These are phyloP conservation scores for Camponotus floridanus DNA, from an alignment of 1,140 invertebrate species.

Conservation along the genomic window DNA sequence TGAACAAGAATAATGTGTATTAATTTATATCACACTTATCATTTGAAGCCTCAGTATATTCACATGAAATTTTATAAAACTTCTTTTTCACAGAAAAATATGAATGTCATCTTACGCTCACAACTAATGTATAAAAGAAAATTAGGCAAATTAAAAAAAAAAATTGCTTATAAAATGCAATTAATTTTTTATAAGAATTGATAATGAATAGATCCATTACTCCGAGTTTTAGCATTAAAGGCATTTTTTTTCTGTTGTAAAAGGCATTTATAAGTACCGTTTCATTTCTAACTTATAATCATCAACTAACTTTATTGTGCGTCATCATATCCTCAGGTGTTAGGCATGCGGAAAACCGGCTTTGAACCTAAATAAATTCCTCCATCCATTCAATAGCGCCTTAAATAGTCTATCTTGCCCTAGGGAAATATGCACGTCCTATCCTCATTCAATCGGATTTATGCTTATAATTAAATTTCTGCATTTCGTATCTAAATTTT, in stretches of 20 bases:
- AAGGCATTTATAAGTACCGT: constrained; percentile 26
- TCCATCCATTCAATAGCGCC: constrained; percentile 46
- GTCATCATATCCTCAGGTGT: constrained; percentile 46
- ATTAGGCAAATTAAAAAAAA: not conserved
- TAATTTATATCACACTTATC: not conserved
- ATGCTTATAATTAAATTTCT: constrained; percentile 38
- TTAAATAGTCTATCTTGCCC: constrained; percentile 43
- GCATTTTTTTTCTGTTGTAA: not conserved
- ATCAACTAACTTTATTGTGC: constrained; percentile 9
- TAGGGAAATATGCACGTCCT: constrained; percentile 40
- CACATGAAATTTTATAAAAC: constrained; percentile 8
- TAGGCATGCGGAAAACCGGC: constrained; percentile 38
- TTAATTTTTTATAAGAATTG: not conserved
- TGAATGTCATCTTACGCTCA: not conserved
- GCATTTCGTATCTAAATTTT: not conserved
- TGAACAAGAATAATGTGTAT: not conserved
- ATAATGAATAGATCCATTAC: constrained; percentile 1
- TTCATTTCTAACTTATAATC: not conserved
- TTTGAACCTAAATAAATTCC: constrained; percentile 49
- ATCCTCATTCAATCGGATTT: not conserved
- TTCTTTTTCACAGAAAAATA: not conserved
- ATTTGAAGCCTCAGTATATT: not conserved
- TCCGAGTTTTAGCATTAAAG: not conserved
- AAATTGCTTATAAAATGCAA: not conserved
- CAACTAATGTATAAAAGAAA: not conserved